These are phyloP conservation scores for Emydura subglobosa DNA, from an alignment of 2,113 vertebrate genomes.

Conservation along the genomic window DNA sequence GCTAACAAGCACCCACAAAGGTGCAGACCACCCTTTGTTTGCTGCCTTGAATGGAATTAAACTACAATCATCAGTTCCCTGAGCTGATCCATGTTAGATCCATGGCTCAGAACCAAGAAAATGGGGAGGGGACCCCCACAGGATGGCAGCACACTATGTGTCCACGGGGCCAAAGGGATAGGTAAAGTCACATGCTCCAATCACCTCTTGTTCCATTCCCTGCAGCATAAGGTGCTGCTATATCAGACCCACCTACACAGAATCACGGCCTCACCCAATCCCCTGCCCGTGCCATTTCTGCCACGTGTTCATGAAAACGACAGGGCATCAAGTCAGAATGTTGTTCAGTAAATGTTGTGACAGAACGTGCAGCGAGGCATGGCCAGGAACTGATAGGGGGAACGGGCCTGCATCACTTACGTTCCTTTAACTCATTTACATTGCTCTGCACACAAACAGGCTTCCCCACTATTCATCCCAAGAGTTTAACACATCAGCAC, in stretches of 20 bases:
- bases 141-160: background rate
- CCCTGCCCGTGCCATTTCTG: background rate
- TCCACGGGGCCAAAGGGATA: background rate
- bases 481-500: rapidly evolving
- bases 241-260: background rate
- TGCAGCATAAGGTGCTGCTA: background rate
- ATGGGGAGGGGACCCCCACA: no score
- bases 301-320: background rate
- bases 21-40: no score
- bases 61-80: no score
- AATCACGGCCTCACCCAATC: background rate
- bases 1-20: background rate
- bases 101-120: background rate
- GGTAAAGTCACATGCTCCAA: background rate
- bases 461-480: rapidly evolving
- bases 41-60: no score
- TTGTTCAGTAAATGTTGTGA: no score
- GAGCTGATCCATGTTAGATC: background rate
- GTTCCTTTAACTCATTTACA: no score
- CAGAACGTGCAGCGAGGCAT: no score
- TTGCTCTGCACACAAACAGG: background rate
- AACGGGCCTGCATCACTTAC: no score
- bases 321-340: background rate
- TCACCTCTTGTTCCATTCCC: background rate
- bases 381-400: no score